Base-by-base conservation (phyloP, 2,888 invertebrate species). In the Neoscelio sp. region DNA sequence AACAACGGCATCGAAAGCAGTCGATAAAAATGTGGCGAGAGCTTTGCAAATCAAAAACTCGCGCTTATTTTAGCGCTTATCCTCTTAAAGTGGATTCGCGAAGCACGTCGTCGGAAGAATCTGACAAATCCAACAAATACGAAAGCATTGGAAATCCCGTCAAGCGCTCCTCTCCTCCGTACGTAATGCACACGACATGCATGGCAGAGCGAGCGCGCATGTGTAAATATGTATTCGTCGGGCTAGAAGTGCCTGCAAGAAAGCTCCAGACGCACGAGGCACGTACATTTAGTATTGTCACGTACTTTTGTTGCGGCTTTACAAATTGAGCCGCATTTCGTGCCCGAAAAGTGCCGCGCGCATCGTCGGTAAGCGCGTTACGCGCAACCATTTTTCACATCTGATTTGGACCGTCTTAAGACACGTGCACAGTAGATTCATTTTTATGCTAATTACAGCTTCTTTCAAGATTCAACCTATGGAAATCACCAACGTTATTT, bases 281-380 rank as follows among this genome's bases (percentile, higher is more conserved):
- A 88, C 88, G 88, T 88, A 87, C 82, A 80, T 56, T 62, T 82
- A 82, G 85, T 84, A 87, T 88, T 87, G 89, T 89, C 89, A 86
- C 86, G 85, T 86, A 86, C 87, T 85, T 84, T 83, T 81, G 84
- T 83, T 82, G 86, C 84, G 84, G 85, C 84, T 84, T 85, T 85
- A 86, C 86, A 88, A 89, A 89, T 89, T 89, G 87, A 86, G 87
- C 88, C 86, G 85, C 84, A 56, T 67, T 73, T 68, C 56, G 46
- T 40, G 30, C 28, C 30, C 28, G 44, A 56, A 68, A 67, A 50
- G 23, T 6, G 6, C 6, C 6, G 23, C 6, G 6, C 23, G n/a
- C 23, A 23, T 6, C 23, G 3, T 6, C 23, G 23, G 23, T n/a
- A n/a, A 6, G 2, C 68, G 44, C 40, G 28, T 52, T 48, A 30